phyloP scores from a whole-genome alignment of 2,797 vertebrate genomes.

The Sebastes kiyomatsui region DNA sequence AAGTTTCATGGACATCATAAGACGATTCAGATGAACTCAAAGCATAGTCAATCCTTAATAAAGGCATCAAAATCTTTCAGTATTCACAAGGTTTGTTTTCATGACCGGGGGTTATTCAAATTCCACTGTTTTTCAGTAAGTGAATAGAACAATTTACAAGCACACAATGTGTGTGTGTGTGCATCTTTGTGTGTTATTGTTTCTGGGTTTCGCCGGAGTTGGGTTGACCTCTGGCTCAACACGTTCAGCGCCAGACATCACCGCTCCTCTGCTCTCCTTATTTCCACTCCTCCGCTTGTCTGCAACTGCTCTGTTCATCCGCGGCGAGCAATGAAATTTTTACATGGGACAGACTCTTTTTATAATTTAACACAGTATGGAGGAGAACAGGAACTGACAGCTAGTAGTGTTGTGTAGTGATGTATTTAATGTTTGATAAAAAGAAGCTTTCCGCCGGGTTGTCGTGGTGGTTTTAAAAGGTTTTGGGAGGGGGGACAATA shows the following conservation, averaged over 20 bases:
- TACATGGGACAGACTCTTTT: slow-evolving; percentile 62
- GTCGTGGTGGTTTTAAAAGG: slow-evolving; percentile 25
- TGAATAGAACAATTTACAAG: slow-evolving; percentile 59
- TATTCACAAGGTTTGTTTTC: slow-evolving; percentile 74
- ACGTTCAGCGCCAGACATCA: slow-evolving; percentile 75
- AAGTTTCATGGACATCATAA: slow-evolving; percentile 76
- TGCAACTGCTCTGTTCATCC: slow-evolving; percentile 68
- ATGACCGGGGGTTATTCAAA: slow-evolving; percentile 70
- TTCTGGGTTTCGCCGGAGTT: slow-evolving; percentile 65
- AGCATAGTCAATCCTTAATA: slow-evolving; percentile 65
- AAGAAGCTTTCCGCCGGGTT: neutral
- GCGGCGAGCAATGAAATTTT: slow-evolving; percentile 67
- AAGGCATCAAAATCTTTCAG: slow-evolving; percentile 70
- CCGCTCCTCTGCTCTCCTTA: slow-evolving; percentile 68
- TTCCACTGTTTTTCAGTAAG: slow-evolving; percentile 52
- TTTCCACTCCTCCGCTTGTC: slow-evolving; percentile 76
- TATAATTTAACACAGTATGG: slow-evolving; percentile 56
- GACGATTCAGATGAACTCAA: slow-evolving; percentile 66
- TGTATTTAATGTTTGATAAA: slow-evolving; percentile 60
- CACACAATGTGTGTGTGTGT: slow-evolving; percentile 26
- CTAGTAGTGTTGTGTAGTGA: neutral
- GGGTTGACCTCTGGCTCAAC: slow-evolving; percentile 72
- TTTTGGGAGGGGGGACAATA: slow-evolving; percentile 18
- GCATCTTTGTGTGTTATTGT: slow-evolving; percentile 59
- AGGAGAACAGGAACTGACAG: slow-evolving; percentile 29